Evolutionary conservation across 2,888 invertebrate genomes (phyloP).

Genomic region (Stenchaetothrips biformis): DNA sequence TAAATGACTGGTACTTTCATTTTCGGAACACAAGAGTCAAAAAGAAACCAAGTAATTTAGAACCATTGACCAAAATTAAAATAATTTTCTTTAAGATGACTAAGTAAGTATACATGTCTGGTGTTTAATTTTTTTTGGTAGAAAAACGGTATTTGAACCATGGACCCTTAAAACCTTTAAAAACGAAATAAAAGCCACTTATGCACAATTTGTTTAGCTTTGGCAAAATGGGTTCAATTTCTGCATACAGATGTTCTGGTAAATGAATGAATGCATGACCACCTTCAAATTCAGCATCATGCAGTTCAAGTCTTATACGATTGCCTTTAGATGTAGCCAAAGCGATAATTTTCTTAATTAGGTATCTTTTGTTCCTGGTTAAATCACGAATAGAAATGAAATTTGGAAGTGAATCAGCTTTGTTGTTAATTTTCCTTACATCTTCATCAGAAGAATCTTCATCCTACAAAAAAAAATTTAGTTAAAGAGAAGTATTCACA

Average conservation of each 20-base stretch:
- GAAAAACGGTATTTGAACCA: neutral
- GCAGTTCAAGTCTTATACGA: neutral
- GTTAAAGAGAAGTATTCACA: too few species aligned
- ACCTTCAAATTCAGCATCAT: neutral
- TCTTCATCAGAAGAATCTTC: neutral
- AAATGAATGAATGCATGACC: neutral
- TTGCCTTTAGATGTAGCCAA: neutral
- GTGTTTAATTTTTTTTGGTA: neutral
- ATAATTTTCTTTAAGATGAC: too few species aligned
- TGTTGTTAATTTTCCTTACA: neutral
- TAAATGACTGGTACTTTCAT: too few species aligned
- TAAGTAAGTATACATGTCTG: too few species aligned
- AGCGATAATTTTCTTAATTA: neutral
- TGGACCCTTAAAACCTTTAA: neutral
- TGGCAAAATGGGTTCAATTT: neutral
- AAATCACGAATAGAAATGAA: neutral
- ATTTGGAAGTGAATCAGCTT: neutral
- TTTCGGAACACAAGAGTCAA: too few species aligned
- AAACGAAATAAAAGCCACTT: neutral
- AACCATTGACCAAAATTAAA: too few species aligned
- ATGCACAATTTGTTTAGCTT: neutral
- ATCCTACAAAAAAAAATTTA: too few species aligned
- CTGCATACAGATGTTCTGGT: neutral
- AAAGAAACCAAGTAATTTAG: too few species aligned
- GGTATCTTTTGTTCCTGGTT: neutral